These are phyloP conservation scores for Drepana arcuata DNA, from an alignment of 1,140 invertebrate genomes.

Conservation along the genomic window DNA sequence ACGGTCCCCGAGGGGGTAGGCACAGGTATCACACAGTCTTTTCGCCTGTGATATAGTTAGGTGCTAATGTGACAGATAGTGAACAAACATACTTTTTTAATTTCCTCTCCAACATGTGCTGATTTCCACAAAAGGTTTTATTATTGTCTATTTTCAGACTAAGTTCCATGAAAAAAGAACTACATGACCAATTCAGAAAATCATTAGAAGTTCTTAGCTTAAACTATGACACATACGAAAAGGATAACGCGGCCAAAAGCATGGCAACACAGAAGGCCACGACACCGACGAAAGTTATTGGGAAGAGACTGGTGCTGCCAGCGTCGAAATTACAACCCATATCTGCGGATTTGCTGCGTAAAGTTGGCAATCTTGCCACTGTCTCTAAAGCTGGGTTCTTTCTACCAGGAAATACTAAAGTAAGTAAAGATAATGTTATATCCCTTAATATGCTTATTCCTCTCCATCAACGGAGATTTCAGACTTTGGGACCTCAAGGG, in stretches of 20 bases:
- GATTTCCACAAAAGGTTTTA: too few relatives aligned
- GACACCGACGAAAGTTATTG: slow-evolving; percentile 3
- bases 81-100: too few relatives aligned
- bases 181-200: slow-evolving; percentile 27
- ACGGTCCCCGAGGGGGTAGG: too few relatives aligned
- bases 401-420: slow-evolving; percentile 16
- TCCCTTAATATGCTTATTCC: not conserved
- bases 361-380: slow-evolving; percentile 11
- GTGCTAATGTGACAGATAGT: too few relatives aligned
- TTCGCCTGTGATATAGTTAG: too few relatives aligned
- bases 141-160: slow-evolving; percentile 24
- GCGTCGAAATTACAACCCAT: slow-evolving; percentile 46
- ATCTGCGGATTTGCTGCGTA: slow-evolving; percentile 32
- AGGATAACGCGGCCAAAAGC: slow-evolving; percentile 6
- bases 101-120: too few relatives aligned
- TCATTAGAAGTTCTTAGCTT: slow-evolving; percentile 19
- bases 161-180: slow-evolving; percentile 24
- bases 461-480: not conserved
- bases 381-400: not conserved
- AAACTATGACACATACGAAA: slow-evolving; percentile 23
- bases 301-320: slow-evolving; percentile 33
- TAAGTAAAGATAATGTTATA: slow-evolving; percentile 1
- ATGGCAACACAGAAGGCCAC: not conserved
- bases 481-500: slow-evolving; percentile 11
- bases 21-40: too few relatives aligned